Conservation (phyloP, 2,797 vertebrate species). For the Okamejei kenojei region DNA sequence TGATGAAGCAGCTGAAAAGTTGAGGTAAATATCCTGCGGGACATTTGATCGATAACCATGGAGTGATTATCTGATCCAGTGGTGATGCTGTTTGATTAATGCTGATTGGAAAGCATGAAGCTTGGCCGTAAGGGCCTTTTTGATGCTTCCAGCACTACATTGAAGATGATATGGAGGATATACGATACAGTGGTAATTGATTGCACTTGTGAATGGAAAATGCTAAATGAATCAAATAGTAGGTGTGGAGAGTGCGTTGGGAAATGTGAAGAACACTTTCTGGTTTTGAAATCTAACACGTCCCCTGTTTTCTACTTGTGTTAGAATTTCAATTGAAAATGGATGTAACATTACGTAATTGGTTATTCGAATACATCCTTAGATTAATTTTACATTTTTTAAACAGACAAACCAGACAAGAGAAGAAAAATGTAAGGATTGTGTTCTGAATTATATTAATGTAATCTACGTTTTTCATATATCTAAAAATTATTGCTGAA, state of each 20-base stretch:
- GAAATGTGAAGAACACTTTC: not conserved
- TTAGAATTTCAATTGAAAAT: not conserved
- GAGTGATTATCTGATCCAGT: not conserved
- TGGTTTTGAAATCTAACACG: not conserved
- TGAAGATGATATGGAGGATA: not conserved
- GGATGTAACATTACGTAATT: not conserved
- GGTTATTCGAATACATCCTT: not conserved
- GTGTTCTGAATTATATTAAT: not conserved
- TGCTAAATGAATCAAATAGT: slow-evolving; percentile 2
- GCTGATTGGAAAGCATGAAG: slow-evolving; percentile 10
- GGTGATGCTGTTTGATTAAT: slow-evolving; percentile 12
- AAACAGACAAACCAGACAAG: not conserved
- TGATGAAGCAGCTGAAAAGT: not conserved
- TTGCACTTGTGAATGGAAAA: not conserved
- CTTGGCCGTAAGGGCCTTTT: not conserved
- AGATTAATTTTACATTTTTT: not conserved
- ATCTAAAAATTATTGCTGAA: not conserved
- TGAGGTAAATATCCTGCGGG: not conserved
- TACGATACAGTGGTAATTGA: not conserved
- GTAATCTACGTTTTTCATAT: not conserved
- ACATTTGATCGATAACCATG: not conserved
- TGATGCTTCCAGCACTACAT: slow-evolving; percentile 1
- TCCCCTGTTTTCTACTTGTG: not conserved
- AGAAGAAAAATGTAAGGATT: not conserved
- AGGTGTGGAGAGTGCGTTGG: not conserved